Conservation (phyloP, 64 coral and sea anemone genomes). For the Anthopleura sola region DNA sequence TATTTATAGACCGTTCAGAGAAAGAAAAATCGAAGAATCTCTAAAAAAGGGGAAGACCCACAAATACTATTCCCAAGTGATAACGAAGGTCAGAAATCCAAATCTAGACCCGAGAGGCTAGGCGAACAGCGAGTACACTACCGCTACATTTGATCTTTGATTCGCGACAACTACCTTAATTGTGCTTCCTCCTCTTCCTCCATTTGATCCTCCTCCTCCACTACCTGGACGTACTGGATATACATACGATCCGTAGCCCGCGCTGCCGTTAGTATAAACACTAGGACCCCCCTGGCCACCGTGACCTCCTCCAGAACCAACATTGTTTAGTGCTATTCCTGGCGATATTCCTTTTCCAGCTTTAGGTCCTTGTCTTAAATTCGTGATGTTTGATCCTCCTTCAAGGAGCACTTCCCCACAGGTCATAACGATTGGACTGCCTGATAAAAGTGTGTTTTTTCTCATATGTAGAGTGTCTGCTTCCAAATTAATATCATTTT, state of each 20-base stretch:
- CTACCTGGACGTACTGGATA: conserved; percentile 77
- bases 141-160: not conserved
- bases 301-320: conserved; percentile 87
- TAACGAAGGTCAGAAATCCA: too few species aligned
- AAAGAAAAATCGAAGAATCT: too few species aligned
- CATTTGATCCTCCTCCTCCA: conserved; percentile 61
- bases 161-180: conserved; percentile 48
- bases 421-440: conserved; percentile 59
- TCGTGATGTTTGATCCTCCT: conserved; percentile 57
- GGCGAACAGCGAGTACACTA: too few species aligned
- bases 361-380: conserved; percentile 49
- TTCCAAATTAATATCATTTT: conserved; percentile 40
- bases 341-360: conserved; percentile 43
- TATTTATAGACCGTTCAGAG: too few species aligned
- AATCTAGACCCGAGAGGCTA: too few species aligned
- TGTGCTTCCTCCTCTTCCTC: conserved; percentile 73
- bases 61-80: too few species aligned
- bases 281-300: conserved; percentile 78
- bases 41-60: too few species aligned
- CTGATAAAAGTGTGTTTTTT: conserved; percentile 59
- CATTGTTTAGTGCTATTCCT: conserved; percentile 18
- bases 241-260: conserved; percentile 86
- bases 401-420: conserved; percentile 63
- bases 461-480: conserved; percentile 76
- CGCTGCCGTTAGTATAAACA: conserved; percentile 34